Evolutionary conservation across 1,140 invertebrate species (phyloP), one percentile per base, ranked within the genome.

Genomic region (Sitophilus oryzae): DNA sequence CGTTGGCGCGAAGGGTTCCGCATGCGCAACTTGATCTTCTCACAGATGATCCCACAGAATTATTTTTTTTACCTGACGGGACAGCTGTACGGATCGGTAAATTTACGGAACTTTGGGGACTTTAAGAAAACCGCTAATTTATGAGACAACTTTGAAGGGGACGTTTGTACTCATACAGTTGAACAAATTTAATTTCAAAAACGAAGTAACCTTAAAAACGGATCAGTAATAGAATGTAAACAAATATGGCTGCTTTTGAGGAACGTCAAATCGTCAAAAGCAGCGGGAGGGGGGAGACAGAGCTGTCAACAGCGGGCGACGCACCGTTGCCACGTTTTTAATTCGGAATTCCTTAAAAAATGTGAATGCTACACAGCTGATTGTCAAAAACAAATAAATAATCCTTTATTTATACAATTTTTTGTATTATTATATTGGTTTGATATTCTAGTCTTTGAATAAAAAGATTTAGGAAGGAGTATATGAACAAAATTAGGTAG

Each of bases 1-100:
- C 65, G 61, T 72, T 72, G 70, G 70, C 70, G 70, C 70, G 66
- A 70, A 72, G 45, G 14, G 51, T 36, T 53, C 57, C 69, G 70
- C 67, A 59, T 59, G 69, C 70, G 69, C 60, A 51, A 15, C 25
- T 21, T 23, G 40, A 30, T 34, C 16, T 14, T 61, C 58, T 60
- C 61, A 53, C 68, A 70, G 65, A 67, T 70, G 67, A 65, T 70
- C 61, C 43, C 18, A 47, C 22, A 42, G 44, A 52, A 51, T 52
- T 25, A 10, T 15, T 20, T 15, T 38, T 57, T 55, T 51, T 48
- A 49, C 53, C 53, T 55, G 53, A 8, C 40, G 19, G 14, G 53
- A 53, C 56, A 38, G 48, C 56, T 52, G 37, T 21, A 21, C 10
- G 46, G 56, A 52, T 42, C 38, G 44, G 53, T 45, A 45, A 57